Evolutionary conservation across 2,113 vertebrate genomes (phyloP).

Genomic region (Taxidea taxus): DNA sequence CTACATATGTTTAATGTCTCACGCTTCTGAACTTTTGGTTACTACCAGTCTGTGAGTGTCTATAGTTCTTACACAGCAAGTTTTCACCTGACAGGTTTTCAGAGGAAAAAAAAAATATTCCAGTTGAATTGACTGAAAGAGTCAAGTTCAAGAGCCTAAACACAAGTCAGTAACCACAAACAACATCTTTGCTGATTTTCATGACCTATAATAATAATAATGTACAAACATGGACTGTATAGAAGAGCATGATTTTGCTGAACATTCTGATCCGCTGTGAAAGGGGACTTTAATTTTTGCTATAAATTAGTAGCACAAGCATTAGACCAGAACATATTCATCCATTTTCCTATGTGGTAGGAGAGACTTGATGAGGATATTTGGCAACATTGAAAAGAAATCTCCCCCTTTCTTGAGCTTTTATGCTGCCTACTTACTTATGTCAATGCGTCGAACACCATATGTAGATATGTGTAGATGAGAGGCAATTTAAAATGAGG

Average conservation of each 20-base stretch:
- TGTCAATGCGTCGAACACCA: constrained; percentile 35
- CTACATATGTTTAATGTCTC: background rate
- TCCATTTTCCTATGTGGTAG: background rate
- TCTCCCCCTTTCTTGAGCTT: background rate
- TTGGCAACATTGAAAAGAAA: background rate
- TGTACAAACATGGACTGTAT: background rate
- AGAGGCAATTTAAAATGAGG: constrained; percentile 53
- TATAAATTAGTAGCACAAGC: background rate
- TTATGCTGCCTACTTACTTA: background rate
- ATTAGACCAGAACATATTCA: background rate
- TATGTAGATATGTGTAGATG: constrained; percentile 40
- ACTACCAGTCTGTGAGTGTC: background rate
- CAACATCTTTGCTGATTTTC: background rate
- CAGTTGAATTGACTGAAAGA: background rate
- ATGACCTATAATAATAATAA: background rate
- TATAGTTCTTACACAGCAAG: rapidly evolving
- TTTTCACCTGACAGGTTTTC: background rate
- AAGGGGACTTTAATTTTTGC: background rate
- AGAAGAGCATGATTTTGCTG: background rate
- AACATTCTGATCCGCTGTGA: background rate
- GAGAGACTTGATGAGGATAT: background rate
- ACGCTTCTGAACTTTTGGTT: background rate
- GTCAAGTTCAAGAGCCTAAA: background rate
- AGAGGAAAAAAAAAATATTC: background rate
- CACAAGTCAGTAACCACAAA: background rate